Percentiles rank a stretch among this genome's conserved stretches.
These are phyloP conservation scores for Erpobdella octoculata DNA, from an alignment of 2,888 invertebrate species.

Conservation along the genomic window DNA sequence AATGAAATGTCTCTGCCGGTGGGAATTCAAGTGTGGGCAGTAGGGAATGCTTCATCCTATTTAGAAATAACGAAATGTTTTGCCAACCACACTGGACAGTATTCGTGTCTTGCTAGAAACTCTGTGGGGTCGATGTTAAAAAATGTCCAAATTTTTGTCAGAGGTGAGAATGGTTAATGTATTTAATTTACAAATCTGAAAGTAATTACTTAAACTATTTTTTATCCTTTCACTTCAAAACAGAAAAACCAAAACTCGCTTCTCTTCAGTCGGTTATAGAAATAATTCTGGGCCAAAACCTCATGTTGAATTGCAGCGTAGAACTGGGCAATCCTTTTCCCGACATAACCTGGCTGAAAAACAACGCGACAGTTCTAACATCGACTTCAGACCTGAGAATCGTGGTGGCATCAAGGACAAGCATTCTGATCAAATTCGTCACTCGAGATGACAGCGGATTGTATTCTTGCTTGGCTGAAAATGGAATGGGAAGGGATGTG, in stretches of 20 bases:
- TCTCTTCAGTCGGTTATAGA: conserved; percentile 40
- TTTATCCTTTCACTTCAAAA: background rate
- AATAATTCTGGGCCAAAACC: conserved; percentile 39
- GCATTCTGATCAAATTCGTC: conserved; percentile 31
- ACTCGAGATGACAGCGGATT: background rate
- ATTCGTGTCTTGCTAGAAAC: conserved; percentile 42
- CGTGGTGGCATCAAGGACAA: conserved; percentile 36
- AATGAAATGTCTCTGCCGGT: background rate
- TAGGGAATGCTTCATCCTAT: background rate
- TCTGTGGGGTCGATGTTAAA: conserved; percentile 36
- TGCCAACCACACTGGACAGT: conserved; percentile 39
- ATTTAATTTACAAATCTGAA: background rate
- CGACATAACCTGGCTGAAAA: conserved; percentile 39
- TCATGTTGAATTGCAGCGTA: conserved; percentile 41
- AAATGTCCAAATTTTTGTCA: conserved; percentile 37
- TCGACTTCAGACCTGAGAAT: conserved; percentile 42
- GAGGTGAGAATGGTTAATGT: conserved; percentile 36
- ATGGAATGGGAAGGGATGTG: background rate
- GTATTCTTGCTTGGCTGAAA: conserved; percentile 7
- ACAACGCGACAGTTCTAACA: conserved; percentile 36
- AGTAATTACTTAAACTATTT: background rate
- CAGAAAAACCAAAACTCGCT: conserved; percentile 41
- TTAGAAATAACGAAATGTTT: background rate
- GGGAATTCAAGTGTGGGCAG: background rate
- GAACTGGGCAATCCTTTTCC: conserved; percentile 42